Conservation (phyloP, 2,797 vertebrate genomes). For the Sylvia borin region DNA sequence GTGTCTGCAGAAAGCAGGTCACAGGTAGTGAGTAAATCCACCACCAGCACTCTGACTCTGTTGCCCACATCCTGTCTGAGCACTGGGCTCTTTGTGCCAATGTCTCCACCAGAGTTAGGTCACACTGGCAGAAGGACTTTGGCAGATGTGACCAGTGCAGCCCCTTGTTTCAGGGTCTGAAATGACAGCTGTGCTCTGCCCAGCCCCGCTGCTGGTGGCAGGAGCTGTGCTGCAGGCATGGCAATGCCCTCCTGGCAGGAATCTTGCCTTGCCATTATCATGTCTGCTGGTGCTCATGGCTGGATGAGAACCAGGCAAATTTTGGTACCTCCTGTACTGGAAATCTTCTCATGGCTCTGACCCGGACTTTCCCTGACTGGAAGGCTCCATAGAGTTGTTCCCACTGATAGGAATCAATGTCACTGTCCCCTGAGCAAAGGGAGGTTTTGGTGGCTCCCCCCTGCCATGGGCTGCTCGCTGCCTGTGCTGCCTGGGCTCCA, state of each 20-base stretch:
- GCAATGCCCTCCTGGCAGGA: background rate
- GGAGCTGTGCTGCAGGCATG: background rate
- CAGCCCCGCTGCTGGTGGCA: background rate
- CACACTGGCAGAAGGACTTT: background rate
- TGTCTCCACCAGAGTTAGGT: background rate
- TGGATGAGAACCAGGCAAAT: background rate
- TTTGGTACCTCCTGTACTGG: background rate
- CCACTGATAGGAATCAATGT: fast-evolving
- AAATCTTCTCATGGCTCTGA: background rate
- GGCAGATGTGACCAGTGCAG: background rate
- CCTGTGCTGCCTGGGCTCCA: background rate
- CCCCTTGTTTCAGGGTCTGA: background rate
- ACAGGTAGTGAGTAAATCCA: background rate
- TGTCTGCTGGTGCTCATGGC: fast-evolving
- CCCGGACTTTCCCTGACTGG: fast-evolving
- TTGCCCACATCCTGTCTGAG: background rate
- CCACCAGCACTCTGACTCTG: background rate
- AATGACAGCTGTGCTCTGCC: background rate
- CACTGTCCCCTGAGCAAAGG: background rate
- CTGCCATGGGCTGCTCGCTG: fast-evolving
- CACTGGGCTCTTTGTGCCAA: fast-evolving
- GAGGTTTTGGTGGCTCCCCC: background rate
- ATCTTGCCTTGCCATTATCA: fast-evolving
- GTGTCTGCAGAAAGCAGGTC: background rate
- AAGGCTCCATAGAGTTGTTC: background rate